These are phyloP conservation scores for Apodemia zela DNA, from an alignment of 2,888 invertebrate genomes.

Conservation along the genomic window DNA sequence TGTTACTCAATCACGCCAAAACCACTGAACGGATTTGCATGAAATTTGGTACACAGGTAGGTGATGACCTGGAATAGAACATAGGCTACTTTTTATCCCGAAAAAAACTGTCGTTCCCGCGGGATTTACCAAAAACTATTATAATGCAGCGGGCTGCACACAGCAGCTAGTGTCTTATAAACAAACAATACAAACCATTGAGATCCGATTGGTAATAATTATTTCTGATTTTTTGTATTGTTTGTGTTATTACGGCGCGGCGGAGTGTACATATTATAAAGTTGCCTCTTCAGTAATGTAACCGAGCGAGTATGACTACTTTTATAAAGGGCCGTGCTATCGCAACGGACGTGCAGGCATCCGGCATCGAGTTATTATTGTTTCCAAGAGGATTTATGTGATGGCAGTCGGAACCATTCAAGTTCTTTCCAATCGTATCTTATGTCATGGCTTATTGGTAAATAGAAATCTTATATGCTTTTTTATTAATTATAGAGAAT, in stretches of 20 bases:
- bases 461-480: neutral
- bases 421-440: conserved; percentile 9
- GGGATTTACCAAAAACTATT: too few relatives aligned
- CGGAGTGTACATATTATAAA: conserved; percentile 7
- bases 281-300: conserved; percentile 36
- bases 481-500: neutral
- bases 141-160: too few relatives aligned
- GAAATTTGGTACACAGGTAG: too few relatives aligned
- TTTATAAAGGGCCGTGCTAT: conserved; percentile 31
- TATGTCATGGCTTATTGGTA: neutral
- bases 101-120: too few relatives aligned
- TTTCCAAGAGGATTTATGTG: conserved; percentile 30
- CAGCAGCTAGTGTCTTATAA: too few relatives aligned
- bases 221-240: too few relatives aligned
- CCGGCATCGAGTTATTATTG: conserved; percentile 32
- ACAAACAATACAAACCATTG: too few relatives aligned
- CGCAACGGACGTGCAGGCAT: conserved; percentile 41
- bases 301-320: conserved; percentile 39
- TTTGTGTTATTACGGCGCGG: neutral
- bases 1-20: too few relatives aligned
- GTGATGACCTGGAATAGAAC: too few relatives aligned
- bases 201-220: too few relatives aligned
- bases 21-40: too few relatives aligned
- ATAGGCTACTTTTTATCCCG: too few relatives aligned
- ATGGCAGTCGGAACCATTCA: conserved; percentile 25